Evolutionary conservation across 2,888 invertebrate genomes (phyloP), one percentile per base, ranked within the genome.

Genomic region (Herminia tarsipennalis): DNA sequence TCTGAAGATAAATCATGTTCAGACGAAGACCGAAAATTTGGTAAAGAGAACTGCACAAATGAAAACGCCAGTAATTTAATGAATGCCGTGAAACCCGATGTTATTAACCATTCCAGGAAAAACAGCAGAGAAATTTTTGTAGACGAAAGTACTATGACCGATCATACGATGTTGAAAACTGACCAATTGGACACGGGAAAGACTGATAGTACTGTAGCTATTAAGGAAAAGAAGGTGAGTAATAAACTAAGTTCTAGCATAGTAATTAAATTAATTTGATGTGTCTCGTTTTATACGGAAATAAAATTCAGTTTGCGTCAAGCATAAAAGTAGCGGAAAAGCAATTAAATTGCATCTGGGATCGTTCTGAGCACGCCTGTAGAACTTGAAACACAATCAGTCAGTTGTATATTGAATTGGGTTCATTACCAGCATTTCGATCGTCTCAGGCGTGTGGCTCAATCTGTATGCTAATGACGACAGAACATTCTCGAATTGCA

Each of bases 391-490:
- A 59, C 43, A 66, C 58, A 63, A 62, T 61, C 59, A 44, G 56
- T 58, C 57, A 58, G 46, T 57, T 59, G 69, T 66, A 66, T 59
- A 60, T 47, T 41, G 66, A 70, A 78, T 77, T 68, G 62, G 68
- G 63, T 78, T 79, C 72, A 75, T 80, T 78, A 77, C 72, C 63
- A 76, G 66, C 64, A 70, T 76, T 76, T 73, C 72, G 66, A 73
- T 76, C 69, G 74, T 59, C 70, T 69, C 62, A 57, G 30, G 21
- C 64, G 62, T 64, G 68, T 68, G 70, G 65, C 76, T 81, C 85
- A 87, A 87, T 88, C 78, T 88, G 83, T 86, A 88, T 88, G 88
- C 73, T 81, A 88, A 88, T 87, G 78, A 73, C 72, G 58, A 59
- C 55, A 46, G 29, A 56, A 61, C 56, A 71, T 71, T 64, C 70